These are phyloP conservation scores for Coracias cyanogaster DNA, from an alignment of 2,797 vertebrate species.

Conservation along the genomic window DNA sequence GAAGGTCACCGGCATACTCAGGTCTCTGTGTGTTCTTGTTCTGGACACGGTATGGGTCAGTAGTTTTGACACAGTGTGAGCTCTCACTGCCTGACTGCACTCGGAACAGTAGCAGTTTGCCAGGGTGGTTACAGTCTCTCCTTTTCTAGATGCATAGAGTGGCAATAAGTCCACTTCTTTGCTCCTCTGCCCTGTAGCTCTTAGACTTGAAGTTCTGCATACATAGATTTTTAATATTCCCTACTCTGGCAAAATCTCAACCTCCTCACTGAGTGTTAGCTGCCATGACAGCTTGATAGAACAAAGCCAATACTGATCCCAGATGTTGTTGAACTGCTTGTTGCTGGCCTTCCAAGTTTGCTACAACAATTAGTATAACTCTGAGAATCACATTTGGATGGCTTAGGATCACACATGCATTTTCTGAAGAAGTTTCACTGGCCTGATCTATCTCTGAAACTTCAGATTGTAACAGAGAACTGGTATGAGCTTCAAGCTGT, in stretches of 20 bases:
- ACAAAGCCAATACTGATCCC: background rate
- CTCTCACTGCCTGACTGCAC: background rate
- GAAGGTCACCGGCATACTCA: background rate
- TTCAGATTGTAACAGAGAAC: background rate
- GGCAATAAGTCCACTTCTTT: background rate
- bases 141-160: background rate
- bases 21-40: background rate
- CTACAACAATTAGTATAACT: background rate
- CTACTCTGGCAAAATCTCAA: background rate
- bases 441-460: background rate
- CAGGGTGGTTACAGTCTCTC: background rate
- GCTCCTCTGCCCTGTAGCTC: accelerated
- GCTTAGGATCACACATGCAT: background rate
- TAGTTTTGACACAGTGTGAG: background rate
- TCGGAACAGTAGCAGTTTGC: background rate
- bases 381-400: background rate
- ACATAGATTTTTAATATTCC: background rate
- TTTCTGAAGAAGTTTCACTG: background rate
- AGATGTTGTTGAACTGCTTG: background rate
- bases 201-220: background rate
- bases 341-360: background rate
- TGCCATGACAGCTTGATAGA: background rate
- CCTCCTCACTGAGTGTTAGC: background rate
- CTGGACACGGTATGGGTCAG: background rate
- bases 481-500: accelerated